Evolutionary conservation across 2,888 invertebrate genomes (phyloP), one percentile per base, ranked within the genome.

Genomic region (Ametastegia equiseti): DNA sequence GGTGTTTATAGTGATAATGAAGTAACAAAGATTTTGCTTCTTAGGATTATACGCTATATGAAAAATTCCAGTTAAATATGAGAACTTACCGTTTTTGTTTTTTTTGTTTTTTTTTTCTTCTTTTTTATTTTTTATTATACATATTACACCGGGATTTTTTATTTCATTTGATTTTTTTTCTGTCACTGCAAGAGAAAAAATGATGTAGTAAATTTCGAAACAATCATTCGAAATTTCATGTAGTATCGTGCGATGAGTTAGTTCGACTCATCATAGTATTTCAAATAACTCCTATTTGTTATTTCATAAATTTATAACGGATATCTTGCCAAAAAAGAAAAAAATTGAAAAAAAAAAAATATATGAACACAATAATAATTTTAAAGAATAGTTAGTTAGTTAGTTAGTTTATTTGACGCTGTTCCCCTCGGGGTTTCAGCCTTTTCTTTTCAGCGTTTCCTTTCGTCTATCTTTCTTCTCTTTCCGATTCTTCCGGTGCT

Each of bases 231-330:
- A 42, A 45, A 13, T 42, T 36, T 27, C 39, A 39, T 67, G 36
- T 19, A 27, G 11, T 7, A 42, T 69, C 47, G 71, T 13, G 7
- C 19, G 71, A 45, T 15, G 45, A 71, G 27, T 71, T 15, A 71
- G 30, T 71, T 42, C 9, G 19, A 69, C 50, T 50, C 19, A 36
- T 33, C 47, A 69, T 80, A 36, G 33, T 80, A 80, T 50, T 69
- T 47, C 9, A 5, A 36, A 23, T 36, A 71, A 80, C 30, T 39
- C 19, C 23, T 13, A 50, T 54, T 85, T 86, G 86, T 86, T 87
- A 86, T 90, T 91, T 90, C 88, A 81, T 90, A 89, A 88, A 89
- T 91, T 91, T 90, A 87, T 89, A 90, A 88, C 84, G 83, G 85
- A 88, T 84, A 85, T 87, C 86, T 88, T 89, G 89, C 88, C 89